These are phyloP conservation scores for Pimpla rufipes DNA, from an alignment of 2,888 invertebrate genomes.

Conservation along the genomic window DNA sequence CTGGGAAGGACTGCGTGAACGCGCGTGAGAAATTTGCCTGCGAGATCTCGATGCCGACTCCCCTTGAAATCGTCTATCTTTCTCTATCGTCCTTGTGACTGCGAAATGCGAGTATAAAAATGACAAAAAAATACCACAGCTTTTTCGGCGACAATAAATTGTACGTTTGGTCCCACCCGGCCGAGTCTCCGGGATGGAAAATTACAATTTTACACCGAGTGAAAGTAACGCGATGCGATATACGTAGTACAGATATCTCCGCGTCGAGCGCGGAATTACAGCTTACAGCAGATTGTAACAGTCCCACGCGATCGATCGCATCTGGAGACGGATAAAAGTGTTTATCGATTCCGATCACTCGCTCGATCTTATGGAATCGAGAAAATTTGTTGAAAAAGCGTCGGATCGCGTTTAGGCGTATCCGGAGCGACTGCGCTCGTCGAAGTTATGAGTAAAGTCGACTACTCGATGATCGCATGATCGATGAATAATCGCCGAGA, in stretches of 20 bases:
- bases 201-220: conserved; percentile 57
- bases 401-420: neutral
- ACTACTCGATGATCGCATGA: neutral
- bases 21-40: conserved; percentile 63
- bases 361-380: neutral
- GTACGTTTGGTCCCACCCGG: neutral
- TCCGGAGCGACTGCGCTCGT: neutral
- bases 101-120: neutral
- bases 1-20: conserved; percentile 43
- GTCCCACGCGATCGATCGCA: conserved; percentile 42
- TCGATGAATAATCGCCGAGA: neutral
- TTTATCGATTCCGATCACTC: conserved; percentile 1
- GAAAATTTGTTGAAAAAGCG: neutral
- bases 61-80: conserved; percentile 42
- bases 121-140: neutral
- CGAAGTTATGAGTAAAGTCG: neutral
- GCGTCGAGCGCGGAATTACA: neutral
- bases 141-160: conserved; percentile 6
- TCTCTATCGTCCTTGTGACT: neutral
- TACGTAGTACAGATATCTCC: neutral
- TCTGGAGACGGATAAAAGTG: neutral
- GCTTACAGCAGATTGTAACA: conserved; percentile 17
- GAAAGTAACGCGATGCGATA: conserved; percentile 39
- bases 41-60: conserved; percentile 26
- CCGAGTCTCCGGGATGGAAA: conserved; percentile 11